Percentiles rank a stretch among this genome's conserved stretches.
Evolutionary conservation across 2,888 invertebrate genomes (phyloP).

Genomic region (Temnothorax ravouxi): DNA sequence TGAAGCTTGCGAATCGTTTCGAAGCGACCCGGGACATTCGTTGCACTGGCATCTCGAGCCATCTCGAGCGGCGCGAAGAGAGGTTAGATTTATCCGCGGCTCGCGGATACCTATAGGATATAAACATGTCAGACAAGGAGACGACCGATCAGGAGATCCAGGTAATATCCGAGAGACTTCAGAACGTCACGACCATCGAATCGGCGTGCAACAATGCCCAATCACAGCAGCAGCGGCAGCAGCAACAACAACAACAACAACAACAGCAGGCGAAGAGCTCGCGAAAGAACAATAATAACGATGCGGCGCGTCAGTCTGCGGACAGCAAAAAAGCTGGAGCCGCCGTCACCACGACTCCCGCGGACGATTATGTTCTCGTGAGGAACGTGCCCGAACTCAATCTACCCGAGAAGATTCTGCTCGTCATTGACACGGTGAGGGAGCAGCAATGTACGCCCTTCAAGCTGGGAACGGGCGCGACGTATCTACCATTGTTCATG

Average conservation of each 20-base stretch:
- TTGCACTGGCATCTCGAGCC: not conserved
- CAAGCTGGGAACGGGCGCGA: constrained; percentile 87
- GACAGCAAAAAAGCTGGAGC: constrained; percentile 26
- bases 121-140: constrained; percentile 73
- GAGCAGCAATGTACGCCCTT: constrained; percentile 88
- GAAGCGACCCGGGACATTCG: not conserved
- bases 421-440: constrained; percentile 89
- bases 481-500: constrained; percentile 88
- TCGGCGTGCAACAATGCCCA: constrained; percentile 61
- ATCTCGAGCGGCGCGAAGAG: not conserved
- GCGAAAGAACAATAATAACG: constrained; percentile 59
- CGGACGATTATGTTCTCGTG: constrained; percentile 43
- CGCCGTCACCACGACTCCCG: not conserved
- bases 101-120: not conserved
- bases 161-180: constrained; percentile 66
- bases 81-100: constrained; percentile 11
- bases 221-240: constrained; percentile 2
- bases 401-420: constrained; percentile 89
- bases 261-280: constrained; percentile 38
- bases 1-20: not conserved
- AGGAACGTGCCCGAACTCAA: constrained; percentile 82
- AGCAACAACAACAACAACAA: constrained; percentile 31
- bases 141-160: constrained; percentile 67
- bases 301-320: not conserved
- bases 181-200: constrained; percentile 66